Evolutionary conservation across 2,888 invertebrate genomes (phyloP).

Genomic region (Desoria tigrina): DNA sequence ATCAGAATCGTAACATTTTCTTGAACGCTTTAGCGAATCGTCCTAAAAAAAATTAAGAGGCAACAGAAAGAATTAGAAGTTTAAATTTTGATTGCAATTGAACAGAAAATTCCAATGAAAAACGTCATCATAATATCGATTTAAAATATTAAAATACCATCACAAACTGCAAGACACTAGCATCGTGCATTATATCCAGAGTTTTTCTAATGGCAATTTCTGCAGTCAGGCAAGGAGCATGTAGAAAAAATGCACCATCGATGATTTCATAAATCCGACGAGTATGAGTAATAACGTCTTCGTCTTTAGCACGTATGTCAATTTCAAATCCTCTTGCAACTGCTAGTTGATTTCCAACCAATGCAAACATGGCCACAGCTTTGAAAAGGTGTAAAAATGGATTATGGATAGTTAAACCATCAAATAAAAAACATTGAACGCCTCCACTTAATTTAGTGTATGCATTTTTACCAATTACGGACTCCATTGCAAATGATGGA

Average conservation of each 20-base stretch:
- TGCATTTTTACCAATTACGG: conserved; percentile 38
- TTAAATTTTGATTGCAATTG: neutral
- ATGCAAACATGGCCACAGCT: conserved; percentile 31
- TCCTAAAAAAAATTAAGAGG: conserved; percentile 13
- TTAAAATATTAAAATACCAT: neutral
- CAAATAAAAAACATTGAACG: too few relatives aligned
- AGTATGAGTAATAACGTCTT: conserved; percentile 22
- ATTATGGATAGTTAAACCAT: too few relatives aligned
- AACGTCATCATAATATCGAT: neutral
- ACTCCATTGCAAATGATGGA: conserved; percentile 31
- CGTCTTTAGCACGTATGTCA: conserved; percentile 22
- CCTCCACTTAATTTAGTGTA: neutral
- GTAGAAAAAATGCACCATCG: conserved; percentile 26
- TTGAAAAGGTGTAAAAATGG: conserved; percentile 1
- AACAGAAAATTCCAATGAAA: too few relatives aligned
- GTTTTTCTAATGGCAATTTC: conserved; percentile 23
- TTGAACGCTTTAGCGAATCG: neutral
- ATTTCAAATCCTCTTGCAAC: conserved; percentile 21
- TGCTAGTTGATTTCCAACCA: conserved; percentile 21
- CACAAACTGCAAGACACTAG: conserved; percentile 12
- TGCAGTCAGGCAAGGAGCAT: conserved; percentile 32
- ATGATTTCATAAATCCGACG: conserved; percentile 23
- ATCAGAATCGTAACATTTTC: conserved; percentile 15
- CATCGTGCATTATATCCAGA: conserved; percentile 19
- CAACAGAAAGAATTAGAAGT: neutral